A percentile compares a stretch with the other conserved stretches of the same genome.
Conservation (phyloP, 2,797 vertebrate genomes). For the Sebastes taczanowskii region DNA sequence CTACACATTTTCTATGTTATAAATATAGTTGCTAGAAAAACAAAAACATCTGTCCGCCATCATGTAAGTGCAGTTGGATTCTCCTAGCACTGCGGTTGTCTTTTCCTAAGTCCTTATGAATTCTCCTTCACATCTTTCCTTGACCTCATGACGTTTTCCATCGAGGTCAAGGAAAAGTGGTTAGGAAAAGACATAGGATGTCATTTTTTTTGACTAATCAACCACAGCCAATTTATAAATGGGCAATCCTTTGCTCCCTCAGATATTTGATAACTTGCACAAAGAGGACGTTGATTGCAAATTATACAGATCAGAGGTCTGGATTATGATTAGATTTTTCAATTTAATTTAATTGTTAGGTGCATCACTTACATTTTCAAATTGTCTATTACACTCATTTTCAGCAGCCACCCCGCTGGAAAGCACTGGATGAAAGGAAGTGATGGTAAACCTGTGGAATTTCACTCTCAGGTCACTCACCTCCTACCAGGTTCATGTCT, state of each 20-base stretch:
- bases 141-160: not conserved
- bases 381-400: not conserved
- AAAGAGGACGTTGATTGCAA: not conserved
- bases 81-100: not conserved
- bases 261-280: not conserved
- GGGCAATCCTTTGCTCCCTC: not conserved
- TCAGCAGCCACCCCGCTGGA: not conserved
- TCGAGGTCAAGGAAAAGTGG: not conserved
- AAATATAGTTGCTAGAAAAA: not conserved
- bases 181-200: not conserved
- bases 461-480: slow-evolving; percentile 38
- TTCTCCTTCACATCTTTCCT: not conserved
- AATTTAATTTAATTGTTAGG: not conserved
- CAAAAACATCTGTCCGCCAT: not conserved
- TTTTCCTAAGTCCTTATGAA: not conserved
- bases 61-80: not conserved
- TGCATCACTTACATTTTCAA: not conserved
- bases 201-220: not conserved
- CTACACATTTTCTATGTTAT: not conserved
- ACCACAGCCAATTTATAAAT: not conserved
- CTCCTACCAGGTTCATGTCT: slow-evolving; percentile 51
- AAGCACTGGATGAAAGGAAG: slow-evolving; percentile 27
- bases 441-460: slow-evolving; percentile 44
- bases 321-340: slow-evolving; percentile 3
- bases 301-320: not conserved